Evolutionary conservation across 2,113 vertebrate species (phyloP), one percentile per base, ranked within the genome.

Genomic region (Riparia riparia): DNA sequence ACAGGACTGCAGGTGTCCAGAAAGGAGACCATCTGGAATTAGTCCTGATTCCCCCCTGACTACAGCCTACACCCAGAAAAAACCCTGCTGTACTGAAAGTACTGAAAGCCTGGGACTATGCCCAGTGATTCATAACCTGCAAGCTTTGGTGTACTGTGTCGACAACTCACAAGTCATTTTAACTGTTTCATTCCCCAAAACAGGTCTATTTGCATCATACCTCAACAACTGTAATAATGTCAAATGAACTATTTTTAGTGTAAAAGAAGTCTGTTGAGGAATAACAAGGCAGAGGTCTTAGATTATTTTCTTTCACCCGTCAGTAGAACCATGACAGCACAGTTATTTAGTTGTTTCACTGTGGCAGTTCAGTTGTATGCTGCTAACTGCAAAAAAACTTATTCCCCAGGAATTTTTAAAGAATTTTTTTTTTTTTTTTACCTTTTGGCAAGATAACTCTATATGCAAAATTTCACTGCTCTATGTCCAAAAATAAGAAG

Each of bases 391-490:
- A 96, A 83, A 93, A 93, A 93, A 89, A 32, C 1, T 2, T 81
- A 91, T 80, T 94, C 93, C 78, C 71, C 64, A 72, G 56, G 58
- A 73, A 69, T 76, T 96, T 91, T 88, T 65, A 47, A 39, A 70
- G 29, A 9, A 32, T 74, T 22, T 73, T 64, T 51, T 82, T 68
- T 26, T 31, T 29, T 61, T 56, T 61, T 61, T 64, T 56, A 25
- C 18, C 68, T 85, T 94, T 93, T 88, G 76, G 70, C 65, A 93
- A 93, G 34, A 26, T 84, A 95, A 90, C 54, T 90, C 93, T 93
- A 60, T 61, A 89, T 63, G 88, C 54, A 96, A 95, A 94, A 96
- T 95, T 95, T 97, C 90, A 51, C 39, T 83, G 73, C 54, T 91
- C 31, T 79, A 8, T 57, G 78, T 94, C 87, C 92, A 94, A 88